Evolutionary conservation across 2,113 vertebrate genomes (phyloP).

Genomic region (Megaptera novaeangliae): DNA sequence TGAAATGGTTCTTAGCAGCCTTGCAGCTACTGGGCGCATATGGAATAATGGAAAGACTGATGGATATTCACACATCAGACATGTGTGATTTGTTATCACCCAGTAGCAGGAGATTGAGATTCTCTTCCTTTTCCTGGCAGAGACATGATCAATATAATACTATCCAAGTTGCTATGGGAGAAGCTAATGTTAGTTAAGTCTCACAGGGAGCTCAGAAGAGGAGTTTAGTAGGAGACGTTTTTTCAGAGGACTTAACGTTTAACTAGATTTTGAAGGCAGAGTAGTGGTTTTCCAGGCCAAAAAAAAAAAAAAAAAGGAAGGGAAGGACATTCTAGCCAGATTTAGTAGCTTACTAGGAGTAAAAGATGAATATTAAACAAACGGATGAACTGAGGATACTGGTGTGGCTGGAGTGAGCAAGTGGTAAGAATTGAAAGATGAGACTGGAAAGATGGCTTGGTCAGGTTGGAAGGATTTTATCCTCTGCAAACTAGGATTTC

Average conservation of each 20-base stretch:
- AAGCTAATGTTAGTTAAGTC: not conserved
- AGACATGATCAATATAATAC: not conserved
- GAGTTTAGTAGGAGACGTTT: not conserved
- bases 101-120: not conserved
- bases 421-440: not conserved
- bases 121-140: not conserved
- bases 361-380: not conserved
- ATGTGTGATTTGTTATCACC: not conserved
- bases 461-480: not conserved
- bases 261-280: constrained; percentile 1
- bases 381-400: not conserved
- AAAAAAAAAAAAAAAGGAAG: not conserved
- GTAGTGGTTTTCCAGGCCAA: not conserved
- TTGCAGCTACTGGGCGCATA: not conserved
- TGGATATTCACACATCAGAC: not conserved
- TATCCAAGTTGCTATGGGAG: not conserved
- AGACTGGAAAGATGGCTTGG: not conserved
- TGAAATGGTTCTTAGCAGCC: not conserved
- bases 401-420: not conserved
- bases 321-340: not conserved
- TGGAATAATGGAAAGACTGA: not conserved
- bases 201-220: not conserved
- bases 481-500: not conserved
- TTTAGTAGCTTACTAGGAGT: not conserved
- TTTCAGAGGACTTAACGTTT: not conserved